These are phyloP conservation scores for Lepilemur septentrionalis DNA, from an alignment of 2,797 vertebrate genomes.

Conservation along the genomic window DNA sequence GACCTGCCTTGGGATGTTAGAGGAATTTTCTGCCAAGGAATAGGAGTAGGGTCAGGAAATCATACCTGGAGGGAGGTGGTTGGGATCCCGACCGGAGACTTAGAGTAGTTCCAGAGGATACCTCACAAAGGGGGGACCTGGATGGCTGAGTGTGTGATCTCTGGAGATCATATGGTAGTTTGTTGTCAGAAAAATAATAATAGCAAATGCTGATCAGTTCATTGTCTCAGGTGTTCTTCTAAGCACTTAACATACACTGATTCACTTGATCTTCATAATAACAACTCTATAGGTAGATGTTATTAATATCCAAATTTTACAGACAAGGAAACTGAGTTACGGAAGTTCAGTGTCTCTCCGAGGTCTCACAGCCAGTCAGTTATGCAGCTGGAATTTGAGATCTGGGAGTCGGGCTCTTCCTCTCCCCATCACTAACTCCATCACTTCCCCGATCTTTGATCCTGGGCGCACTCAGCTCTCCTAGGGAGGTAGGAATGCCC, in stretches of 20 bases:
- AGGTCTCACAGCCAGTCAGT: not conserved
- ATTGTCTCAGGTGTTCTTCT: not conserved
- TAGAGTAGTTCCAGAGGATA: not conserved
- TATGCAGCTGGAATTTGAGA: not conserved
- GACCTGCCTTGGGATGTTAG: too few relatives aligned
- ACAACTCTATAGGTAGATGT: not conserved
- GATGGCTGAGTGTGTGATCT: not conserved
- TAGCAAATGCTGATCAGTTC: not conserved
- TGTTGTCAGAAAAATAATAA: not conserved
- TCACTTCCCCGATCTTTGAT: too few relatives aligned
- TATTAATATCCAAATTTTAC: not conserved
- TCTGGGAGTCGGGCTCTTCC: accelerated
- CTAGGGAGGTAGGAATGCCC: too few relatives aligned
- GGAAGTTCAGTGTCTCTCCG: not conserved
- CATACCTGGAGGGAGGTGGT: not conserved
- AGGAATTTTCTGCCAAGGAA: not conserved
- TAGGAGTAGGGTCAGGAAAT: not conserved
- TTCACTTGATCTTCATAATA: not conserved
- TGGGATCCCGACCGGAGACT: not conserved
- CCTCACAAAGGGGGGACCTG: not conserved
- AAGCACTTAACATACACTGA: not conserved
- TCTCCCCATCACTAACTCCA: not conserved
- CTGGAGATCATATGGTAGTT: not conserved
- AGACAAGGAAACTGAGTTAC: not conserved
- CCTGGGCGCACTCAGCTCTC: not conserved